These are phyloP conservation scores for Octonoba sinensis DNA, from an alignment of 2,888 invertebrate genomes.

Conservation along the genomic window DNA sequence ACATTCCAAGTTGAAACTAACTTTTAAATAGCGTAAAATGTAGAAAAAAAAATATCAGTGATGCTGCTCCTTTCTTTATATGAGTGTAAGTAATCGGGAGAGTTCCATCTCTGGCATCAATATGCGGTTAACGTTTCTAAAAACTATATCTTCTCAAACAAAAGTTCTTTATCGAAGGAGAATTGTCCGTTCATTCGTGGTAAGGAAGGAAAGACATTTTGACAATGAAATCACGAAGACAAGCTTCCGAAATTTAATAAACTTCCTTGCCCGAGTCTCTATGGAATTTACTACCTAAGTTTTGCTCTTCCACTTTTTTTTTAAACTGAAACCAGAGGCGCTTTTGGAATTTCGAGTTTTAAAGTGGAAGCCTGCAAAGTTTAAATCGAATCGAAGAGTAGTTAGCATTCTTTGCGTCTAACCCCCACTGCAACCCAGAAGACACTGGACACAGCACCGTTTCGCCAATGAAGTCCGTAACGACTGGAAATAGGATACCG, in stretches of 20 bases:
- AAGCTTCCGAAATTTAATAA: constrained; percentile 65
- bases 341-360: constrained; percentile 61
- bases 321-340: constrained; percentile 42
- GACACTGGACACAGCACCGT: constrained; percentile 50
- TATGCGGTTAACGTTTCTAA: constrained; percentile 27
- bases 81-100: too few species aligned
- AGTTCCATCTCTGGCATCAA: neutral
- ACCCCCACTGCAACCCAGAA: constrained; percentile 27
- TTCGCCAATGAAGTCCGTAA: constrained; percentile 33
- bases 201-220: constrained; percentile 44
- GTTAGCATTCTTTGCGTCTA: constrained; percentile 57
- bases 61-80: too few species aligned
- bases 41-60: too few species aligned
- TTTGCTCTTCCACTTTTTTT: constrained; percentile 29
- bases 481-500: constrained; percentile 45
- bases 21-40: too few species aligned
- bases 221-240: constrained; percentile 64
- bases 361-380: constrained; percentile 55
- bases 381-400: constrained; percentile 60
- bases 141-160: constrained; percentile 14
- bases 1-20: too few species aligned
- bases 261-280: constrained; percentile 40
- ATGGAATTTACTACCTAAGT: constrained; percentile 37
- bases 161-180: constrained; percentile 22
- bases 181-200: constrained; percentile 22